Conservation (phyloP, 2,113 vertebrate genomes). For the Ictidomys tridecemlineatus region DNA sequence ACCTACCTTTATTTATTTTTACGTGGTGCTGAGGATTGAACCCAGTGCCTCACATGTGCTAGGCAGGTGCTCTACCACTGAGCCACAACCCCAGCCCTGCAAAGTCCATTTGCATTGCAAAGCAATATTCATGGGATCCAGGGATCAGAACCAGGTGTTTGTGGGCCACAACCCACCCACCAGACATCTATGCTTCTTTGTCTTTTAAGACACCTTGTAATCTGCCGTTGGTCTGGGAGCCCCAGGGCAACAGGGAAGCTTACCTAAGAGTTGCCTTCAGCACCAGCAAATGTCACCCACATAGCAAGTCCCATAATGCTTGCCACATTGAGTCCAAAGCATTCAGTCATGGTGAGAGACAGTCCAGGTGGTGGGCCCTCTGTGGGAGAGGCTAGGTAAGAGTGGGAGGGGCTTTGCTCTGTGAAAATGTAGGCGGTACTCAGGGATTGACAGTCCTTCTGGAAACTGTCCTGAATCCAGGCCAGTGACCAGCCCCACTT, state of each 20-base stretch:
- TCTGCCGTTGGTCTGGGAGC: background rate
- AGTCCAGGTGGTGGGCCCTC: background rate
- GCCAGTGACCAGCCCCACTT: background rate
- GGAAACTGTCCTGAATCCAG: background rate
- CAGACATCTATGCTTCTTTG: background rate
- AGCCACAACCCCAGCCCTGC: background rate
- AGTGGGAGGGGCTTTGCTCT: background rate
- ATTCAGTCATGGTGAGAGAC: background rate
- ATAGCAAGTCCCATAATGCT: background rate
- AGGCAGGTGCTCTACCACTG: no score
- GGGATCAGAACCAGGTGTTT: background rate
- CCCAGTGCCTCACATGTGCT: no score
- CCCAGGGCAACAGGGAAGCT: background rate
- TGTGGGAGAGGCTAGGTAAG: background rate
- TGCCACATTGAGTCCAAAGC: background rate
- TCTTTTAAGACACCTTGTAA: background rate
- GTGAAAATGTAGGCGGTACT: background rate
- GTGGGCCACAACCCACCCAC: background rate
- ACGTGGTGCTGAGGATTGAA: no score
- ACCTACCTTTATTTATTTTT: no score
- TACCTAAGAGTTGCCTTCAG: background rate
- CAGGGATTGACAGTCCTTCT: no score
- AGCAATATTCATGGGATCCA: no score
- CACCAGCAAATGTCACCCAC: background rate
- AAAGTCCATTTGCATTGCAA: background rate